These are phyloP conservation scores for Corvus cornix DNA, from an alignment of 2,113 vertebrate species.

Conservation along the genomic window DNA sequence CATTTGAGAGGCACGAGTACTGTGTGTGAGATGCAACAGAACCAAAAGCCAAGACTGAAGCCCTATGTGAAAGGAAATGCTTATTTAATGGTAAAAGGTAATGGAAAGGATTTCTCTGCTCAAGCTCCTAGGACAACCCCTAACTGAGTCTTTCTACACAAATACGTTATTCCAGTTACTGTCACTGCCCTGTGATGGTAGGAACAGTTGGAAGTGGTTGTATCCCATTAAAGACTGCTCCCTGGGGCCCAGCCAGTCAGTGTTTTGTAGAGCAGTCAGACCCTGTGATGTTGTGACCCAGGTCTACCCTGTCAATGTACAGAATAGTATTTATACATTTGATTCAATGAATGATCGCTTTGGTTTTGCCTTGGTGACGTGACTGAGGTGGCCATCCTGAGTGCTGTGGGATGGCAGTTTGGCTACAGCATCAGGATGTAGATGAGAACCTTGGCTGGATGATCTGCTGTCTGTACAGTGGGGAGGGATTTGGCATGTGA, in stretches of 20 bases:
- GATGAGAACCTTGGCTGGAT: constrained; percentile 71
- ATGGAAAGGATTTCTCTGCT: not conserved
- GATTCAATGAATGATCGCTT: constrained; percentile 98
- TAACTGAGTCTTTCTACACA: not conserved
- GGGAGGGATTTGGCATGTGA: constrained; percentile 74
- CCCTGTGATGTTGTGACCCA: not conserved
- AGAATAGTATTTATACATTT: constrained; percentile 81
- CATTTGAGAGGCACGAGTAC: not conserved
- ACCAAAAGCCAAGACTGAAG: constrained; percentile 11
- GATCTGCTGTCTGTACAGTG: constrained; percentile 81
- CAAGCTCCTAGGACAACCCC: not conserved
- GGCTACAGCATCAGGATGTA: constrained; percentile 75
- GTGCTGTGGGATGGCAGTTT: constrained; percentile 72
- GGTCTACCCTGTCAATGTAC: not conserved
- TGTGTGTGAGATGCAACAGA: not conserved
- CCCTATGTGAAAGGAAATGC: not conserved
- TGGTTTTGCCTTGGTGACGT: constrained; percentile 86
- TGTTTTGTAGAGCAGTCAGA: not conserved
- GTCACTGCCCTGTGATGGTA: not conserved
- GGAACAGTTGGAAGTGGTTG: constrained; percentile 38
- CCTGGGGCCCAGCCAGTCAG: not conserved
- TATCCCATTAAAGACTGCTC: not conserved
- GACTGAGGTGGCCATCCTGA: constrained; percentile 81
- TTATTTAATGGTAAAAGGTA: not conserved
- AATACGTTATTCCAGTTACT: constrained; percentile 31